These are phyloP conservation scores for Ophraella communa DNA, from an alignment of 2,888 invertebrate species.

Conservation along the genomic window DNA sequence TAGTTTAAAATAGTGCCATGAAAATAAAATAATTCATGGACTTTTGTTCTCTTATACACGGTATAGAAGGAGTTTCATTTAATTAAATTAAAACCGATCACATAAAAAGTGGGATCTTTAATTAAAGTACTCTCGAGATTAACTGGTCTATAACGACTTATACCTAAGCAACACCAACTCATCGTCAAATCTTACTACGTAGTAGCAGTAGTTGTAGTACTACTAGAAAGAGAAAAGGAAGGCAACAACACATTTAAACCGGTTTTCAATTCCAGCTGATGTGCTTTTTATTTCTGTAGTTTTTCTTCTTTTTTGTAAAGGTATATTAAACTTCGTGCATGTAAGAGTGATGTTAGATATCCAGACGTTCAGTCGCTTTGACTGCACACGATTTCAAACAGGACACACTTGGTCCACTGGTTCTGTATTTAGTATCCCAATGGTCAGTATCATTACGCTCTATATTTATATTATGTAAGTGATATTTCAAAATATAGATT, in stretches of 20 bases:
- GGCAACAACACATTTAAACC: slow-evolving; percentile 53
- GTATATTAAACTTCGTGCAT: slow-evolving; percentile 54
- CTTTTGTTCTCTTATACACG: no score
- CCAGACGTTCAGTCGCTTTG: slow-evolving; percentile 46
- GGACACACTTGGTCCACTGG: slow-evolving; percentile 48
- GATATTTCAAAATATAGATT: slow-evolving; percentile 31
- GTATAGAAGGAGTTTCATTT: background rate
- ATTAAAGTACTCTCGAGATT: background rate
- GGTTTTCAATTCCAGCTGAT: slow-evolving; percentile 60
- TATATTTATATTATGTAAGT: slow-evolving; percentile 43
- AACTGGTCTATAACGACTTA: slow-evolving; percentile 29
- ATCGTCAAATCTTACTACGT: slow-evolving; percentile 56
- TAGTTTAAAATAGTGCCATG: no score
- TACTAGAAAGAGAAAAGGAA: slow-evolving; percentile 55
- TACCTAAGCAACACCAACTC: slow-evolving; percentile 41
- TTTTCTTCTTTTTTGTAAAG: slow-evolving; percentile 55
- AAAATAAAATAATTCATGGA: no score
- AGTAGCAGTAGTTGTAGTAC: slow-evolving; percentile 60
- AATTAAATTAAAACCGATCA: background rate
- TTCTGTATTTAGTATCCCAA: slow-evolving; percentile 51
- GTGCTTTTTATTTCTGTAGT: slow-evolving; percentile 57
- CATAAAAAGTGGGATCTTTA: background rate
- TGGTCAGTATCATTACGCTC: slow-evolving; percentile 50
- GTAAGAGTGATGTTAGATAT: slow-evolving; percentile 52
- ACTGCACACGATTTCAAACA: slow-evolving; percentile 39